phyloP scores from a whole-genome alignment of 2,888 invertebrate species.

The Epirrhoe tristata region DNA sequence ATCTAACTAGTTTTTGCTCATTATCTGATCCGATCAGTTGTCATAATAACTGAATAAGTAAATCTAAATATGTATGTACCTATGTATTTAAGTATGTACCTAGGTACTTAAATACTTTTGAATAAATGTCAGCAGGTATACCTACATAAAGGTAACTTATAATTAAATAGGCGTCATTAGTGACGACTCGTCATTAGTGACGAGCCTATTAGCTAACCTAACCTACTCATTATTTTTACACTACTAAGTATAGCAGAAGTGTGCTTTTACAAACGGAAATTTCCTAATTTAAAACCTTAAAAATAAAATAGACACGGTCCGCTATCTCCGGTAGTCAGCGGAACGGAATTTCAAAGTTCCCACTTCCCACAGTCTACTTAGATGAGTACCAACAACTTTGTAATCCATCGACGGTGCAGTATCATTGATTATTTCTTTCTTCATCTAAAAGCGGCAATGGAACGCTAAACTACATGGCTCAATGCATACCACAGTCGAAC shows the following conservation, averaged over 20 bases:
- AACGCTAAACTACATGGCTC: background rate
- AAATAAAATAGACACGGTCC: background rate
- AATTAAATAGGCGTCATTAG: too few relatives aligned
- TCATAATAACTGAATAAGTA: too few relatives aligned
- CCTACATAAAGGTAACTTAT: too few relatives aligned
- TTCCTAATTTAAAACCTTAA: background rate
- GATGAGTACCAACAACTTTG: background rate
- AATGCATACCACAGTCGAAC: background rate
- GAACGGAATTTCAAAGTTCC: slow-evolving; percentile 25
- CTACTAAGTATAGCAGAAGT: too few relatives aligned
- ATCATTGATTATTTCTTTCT: background rate
- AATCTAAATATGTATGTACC: too few relatives aligned
- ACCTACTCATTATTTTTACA: background rate
- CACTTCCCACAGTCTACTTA: background rate
- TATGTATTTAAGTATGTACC: background rate
- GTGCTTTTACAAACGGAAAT: too few relatives aligned
- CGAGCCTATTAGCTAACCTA: too few relatives aligned
- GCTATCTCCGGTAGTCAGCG: slow-evolving; percentile 5
- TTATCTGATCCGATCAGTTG: too few relatives aligned
- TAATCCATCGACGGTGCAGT: slow-evolving; percentile 8
- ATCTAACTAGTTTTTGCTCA: too few relatives aligned
- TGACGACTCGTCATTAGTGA: too few relatives aligned
- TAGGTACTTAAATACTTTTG: background rate
- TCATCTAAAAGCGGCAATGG: background rate
- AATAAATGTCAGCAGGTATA: too few relatives aligned